Evolutionary conservation across 2,113 vertebrate species (phyloP), one percentile per base, ranked within the genome.

Genomic region (Etheostoma cragini): DNA sequence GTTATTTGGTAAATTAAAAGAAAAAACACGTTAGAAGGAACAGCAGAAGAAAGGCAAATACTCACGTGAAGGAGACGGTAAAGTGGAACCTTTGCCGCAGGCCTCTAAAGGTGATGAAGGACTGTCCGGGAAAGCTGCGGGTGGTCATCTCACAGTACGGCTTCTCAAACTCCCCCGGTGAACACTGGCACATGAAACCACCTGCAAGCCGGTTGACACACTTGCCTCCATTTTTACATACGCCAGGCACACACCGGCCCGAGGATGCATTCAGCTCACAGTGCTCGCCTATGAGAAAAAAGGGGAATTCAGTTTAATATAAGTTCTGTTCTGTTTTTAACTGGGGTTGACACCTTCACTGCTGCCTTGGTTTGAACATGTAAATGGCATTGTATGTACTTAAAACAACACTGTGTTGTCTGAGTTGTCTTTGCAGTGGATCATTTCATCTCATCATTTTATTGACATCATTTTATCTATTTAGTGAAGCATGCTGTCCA

Each of bases 21-120:
- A 30, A 17, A 17, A 60, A 35, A 11, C 2, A 21, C 6, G 3
- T 8, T 62, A 49, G 17, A 38, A 19, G 42, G 12, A 35, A 30
- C 42, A 19, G 47, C 13, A 33, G 5, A n/a, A 24, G 17, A 21
- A 15, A 17, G 14, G 19, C 42, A 50, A 30, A 24, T 63, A 95
- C 97, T 97, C 88, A 99, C 98, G 92, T 97, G 86, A 99, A 96
- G 78, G 96, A 94, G 3, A 98, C 87, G 52, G 97, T 97, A 94
- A 99, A 98, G 94, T 98, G 98, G 91, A 99, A 99, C 81, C 98
- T 96, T 77, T 99, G 98, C 49, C 96, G 94, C 65, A 98, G 95
- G 56, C 98, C 98, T 7, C 96, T 95, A 88, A 99, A 98, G 84
- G 98, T 99, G 94, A 99, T 57, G 86, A 99, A 99, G 88, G 98